Conservation (phyloP, 1,140 invertebrate species). For the Calephelis nemesis region DNA sequence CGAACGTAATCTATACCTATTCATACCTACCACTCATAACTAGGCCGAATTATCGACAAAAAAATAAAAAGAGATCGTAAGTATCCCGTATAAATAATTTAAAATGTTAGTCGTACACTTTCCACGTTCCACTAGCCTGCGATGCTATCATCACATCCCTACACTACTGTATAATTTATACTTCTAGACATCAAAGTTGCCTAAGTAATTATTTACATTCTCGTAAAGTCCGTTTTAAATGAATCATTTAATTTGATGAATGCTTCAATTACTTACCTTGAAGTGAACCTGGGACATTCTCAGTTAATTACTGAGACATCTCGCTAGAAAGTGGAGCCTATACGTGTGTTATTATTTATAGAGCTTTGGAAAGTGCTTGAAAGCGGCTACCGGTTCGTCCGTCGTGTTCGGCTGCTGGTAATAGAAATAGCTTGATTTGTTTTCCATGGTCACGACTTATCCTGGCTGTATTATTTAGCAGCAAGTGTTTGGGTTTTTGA, state of each 20-base stretch:
- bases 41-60: too few relatives aligned
- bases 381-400: conserved; percentile 19
- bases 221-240: not conserved
- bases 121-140: too few relatives aligned
- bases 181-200: not conserved
- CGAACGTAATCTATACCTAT: too few relatives aligned
- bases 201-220: too few relatives aligned
- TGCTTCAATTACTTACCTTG: conserved; percentile 1
- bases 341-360: conserved; percentile 63
- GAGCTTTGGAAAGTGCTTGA: conserved; percentile 49
- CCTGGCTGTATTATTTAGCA: not conserved
- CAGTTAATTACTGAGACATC: conserved; percentile 31
- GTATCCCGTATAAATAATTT: too few relatives aligned
- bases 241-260: not conserved
- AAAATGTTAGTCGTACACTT: too few relatives aligned
- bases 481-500: too few relatives aligned
- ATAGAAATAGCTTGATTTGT: conserved; percentile 21
- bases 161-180: too few relatives aligned
- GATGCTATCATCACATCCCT: too few relatives aligned
- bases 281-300: conserved; percentile 29
- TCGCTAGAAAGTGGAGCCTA: conserved; percentile 51
- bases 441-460: conserved; percentile 7
- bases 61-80: too few relatives aligned
- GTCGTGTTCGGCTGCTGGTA: conserved; percentile 1
- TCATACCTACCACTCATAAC: too few relatives aligned